Percentiles rank a stretch among this genome's conserved stretches.
Conservation (phyloP, 1,140 invertebrate genomes). For the Euwallacea similis region DNA sequence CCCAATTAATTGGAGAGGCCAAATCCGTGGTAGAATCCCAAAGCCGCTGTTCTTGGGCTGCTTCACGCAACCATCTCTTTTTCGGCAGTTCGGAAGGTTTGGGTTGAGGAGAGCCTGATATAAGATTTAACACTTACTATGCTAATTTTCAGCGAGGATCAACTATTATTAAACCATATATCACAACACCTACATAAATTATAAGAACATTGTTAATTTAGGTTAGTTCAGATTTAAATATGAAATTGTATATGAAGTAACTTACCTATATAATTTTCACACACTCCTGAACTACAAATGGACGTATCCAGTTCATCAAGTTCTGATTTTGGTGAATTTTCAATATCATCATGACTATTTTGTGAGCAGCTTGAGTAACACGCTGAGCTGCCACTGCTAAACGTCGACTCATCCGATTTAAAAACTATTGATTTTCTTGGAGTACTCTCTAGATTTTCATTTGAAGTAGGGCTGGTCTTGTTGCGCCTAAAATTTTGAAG, state of each 20-base stretch:
- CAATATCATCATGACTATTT: constrained; percentile 40
- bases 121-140: background rate
- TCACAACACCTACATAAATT: no score
- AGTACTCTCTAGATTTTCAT: constrained; percentile 46
- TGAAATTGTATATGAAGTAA: no score
- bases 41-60: constrained; percentile 58
- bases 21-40: constrained; percentile 55
- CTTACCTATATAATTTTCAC: no score
- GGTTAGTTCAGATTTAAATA: no score
- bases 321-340: constrained; percentile 46
- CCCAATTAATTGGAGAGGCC: constrained; percentile 54
- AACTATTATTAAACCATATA: no score
- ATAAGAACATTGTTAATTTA: no score
- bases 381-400: constrained; percentile 39
- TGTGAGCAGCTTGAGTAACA: constrained; percentile 41
- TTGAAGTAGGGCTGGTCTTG: constrained; percentile 37
- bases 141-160: no score
- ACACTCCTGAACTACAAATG: constrained; percentile 18
- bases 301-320: constrained; percentile 40
- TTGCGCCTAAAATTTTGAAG: constrained; percentile 35
- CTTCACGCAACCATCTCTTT: constrained; percentile 66
- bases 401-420: constrained; percentile 40
- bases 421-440: constrained; percentile 45
- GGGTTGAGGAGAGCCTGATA: constrained; percentile 31
- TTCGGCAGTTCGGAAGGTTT: constrained; percentile 59